These are phyloP conservation scores for Oryzias melastigma DNA, from an alignment of 2,113 vertebrate genomes.

Conservation along the genomic window DNA sequence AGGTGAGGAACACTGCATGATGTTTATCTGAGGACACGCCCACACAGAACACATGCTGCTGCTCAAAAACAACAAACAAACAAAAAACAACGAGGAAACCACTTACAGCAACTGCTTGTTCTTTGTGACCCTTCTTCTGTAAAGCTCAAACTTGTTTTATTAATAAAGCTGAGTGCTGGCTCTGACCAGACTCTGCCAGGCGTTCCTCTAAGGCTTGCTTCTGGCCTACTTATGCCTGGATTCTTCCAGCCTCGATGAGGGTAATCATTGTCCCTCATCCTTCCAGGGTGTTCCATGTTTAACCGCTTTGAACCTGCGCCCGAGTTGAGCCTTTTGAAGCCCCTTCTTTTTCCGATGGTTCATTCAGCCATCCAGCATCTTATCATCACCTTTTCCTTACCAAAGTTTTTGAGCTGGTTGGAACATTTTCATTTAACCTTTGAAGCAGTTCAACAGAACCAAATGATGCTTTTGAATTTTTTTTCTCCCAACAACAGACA, in stretches of 20 bases:
- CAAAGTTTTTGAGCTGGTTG: no score
- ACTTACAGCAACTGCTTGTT: background rate
- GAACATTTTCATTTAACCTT: background rate
- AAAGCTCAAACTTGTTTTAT: conserved; percentile 37
- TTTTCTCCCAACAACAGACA: conserved; percentile 2
- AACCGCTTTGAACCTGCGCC: conserved; percentile 51
- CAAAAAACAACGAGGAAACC: background rate
- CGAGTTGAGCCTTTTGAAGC: conserved; percentile 35
- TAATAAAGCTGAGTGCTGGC: conserved; percentile 35
- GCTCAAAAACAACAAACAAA: background rate
- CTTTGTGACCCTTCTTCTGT: background rate
- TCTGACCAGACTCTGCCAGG: conserved; percentile 39
- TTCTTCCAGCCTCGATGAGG: conserved; percentile 28
- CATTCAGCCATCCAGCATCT: background rate
- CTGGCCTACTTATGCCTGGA: conserved; percentile 46
- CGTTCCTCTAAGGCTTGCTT: conserved; percentile 46
- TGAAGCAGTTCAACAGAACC: background rate
- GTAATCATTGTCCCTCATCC: conserved; percentile 45
- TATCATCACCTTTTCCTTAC: background rate
- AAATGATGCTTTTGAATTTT: conserved; percentile 2
- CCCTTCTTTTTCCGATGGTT: conserved; percentile 17
- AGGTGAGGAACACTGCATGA: conserved; percentile 47
- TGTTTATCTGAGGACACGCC: conserved; percentile 37
- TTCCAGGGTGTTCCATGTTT: conserved; percentile 37
- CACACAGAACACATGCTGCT: background rate